Percentiles rank a stretch among this genome's conserved stretches.
Evolutionary conservation across 2,113 vertebrate genomes (phyloP).

Genomic region (Delphinapterus leucas): DNA sequence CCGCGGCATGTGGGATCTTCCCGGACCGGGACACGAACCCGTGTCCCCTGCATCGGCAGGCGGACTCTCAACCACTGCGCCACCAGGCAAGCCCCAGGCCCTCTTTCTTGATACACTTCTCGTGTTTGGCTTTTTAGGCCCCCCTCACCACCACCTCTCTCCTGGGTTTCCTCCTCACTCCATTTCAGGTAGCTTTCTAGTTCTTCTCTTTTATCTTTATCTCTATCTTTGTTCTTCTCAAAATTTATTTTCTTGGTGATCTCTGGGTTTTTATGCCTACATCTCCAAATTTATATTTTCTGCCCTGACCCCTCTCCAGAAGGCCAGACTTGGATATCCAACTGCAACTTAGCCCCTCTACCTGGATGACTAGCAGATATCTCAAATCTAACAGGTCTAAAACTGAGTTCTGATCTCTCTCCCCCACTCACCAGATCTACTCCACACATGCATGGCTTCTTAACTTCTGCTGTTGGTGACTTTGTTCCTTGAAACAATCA

Average conservation of each 20-base stretch:
- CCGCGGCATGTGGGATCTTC: no score
- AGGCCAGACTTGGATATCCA: background rate
- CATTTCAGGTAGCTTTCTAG: background rate
- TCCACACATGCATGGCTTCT: background rate
- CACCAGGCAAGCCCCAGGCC: no score
- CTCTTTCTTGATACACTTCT: background rate
- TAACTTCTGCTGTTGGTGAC: background rate
- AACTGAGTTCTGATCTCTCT: background rate
- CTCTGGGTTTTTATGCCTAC: background rate
- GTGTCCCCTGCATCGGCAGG: no score
- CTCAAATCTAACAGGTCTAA: background rate
- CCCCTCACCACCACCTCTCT: background rate
- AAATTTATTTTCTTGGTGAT: background rate
- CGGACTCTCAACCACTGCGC: no score
- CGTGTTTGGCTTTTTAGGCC: background rate
- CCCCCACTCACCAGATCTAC: background rate
- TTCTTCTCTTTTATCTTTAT: background rate
- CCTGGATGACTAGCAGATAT: background rate
- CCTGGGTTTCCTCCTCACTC: background rate
- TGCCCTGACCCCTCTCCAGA: background rate
- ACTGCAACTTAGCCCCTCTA: background rate
- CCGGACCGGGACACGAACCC: no score
- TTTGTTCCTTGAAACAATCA: background rate
- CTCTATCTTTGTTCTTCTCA: background rate
- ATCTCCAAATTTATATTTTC: background rate